Conservation (phyloP, 1,140 invertebrate species). For the Gerris buenoi region DNA sequence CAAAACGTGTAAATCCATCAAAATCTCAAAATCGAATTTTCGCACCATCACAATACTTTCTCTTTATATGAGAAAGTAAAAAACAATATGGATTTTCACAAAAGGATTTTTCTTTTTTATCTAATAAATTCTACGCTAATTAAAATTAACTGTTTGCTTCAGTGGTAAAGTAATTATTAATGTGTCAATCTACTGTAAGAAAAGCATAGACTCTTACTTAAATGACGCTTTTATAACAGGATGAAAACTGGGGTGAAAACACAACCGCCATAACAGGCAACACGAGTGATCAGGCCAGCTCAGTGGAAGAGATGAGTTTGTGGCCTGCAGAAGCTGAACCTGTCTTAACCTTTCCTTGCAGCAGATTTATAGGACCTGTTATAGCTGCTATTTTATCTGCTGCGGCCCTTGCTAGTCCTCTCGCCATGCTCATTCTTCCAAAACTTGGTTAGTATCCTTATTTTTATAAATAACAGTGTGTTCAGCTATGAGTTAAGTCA, state of each 20-base stretch:
- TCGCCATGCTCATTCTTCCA: conserved; percentile 86
- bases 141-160: no score
- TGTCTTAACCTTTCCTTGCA: conserved; percentile 56
- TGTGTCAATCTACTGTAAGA: no score
- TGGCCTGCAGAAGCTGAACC: conserved; percentile 60
- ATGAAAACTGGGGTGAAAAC: conserved; percentile 97
- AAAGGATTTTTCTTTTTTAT: no score
- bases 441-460: conserved; percentile 39
- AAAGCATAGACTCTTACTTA: no score
- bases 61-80: no score
- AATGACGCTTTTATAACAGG: conserved; percentile 37
- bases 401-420: conserved; percentile 75
- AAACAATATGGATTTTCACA: no score
- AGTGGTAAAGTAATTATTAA: no score
- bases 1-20: no score
- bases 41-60: no score
- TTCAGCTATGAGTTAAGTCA: no score
- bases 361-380: conserved; percentile 60
- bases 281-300: conserved; percentile 85
- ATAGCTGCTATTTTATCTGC: conserved; percentile 60
- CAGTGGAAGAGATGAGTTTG: conserved; percentile 68
- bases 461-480: neutral
- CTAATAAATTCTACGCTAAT: no score
- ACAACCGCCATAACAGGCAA: conserved; percentile 93
- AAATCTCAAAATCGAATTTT: no score